A percentile compares a stretch with the other conserved stretches of the same genome.
Evolutionary conservation across 2,888 invertebrate genomes (phyloP).

Genomic region (Nemotelus pantherinus): DNA sequence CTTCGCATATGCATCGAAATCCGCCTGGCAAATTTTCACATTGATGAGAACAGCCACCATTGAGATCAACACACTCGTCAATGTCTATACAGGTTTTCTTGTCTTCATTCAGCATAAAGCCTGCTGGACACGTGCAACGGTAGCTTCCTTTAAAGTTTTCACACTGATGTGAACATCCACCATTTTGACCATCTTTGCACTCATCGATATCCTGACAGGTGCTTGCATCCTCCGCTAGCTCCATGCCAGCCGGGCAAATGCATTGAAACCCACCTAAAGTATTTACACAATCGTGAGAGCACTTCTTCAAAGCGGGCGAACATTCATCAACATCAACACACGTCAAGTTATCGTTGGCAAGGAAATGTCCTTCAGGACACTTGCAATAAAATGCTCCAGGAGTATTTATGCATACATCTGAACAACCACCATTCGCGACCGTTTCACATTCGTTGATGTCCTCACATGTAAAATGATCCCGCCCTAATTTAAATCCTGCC

Average conservation of each 20-base stretch:
- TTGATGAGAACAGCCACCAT: constrained; percentile 59
- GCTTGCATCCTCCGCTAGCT: constrained; percentile 54
- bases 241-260: constrained; percentile 61
- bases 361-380: constrained; percentile 64
- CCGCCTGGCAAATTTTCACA: constrained; percentile 67
- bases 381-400: constrained; percentile 67
- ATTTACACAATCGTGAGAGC: constrained; percentile 66
- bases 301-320: constrained; percentile 59
- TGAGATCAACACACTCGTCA: constrained; percentile 65
- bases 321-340: constrained; percentile 66
- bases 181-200: constrained; percentile 59
- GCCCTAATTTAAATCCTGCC: constrained; percentile 64
- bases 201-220: constrained; percentile 54
- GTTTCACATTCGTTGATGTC: constrained; percentile 61
- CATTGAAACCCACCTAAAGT: constrained; percentile 64
- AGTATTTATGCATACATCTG: constrained; percentile 63
- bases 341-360: constrained; percentile 60
- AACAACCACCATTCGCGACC: constrained; percentile 58
- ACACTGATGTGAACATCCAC: constrained; percentile 68
- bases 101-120: constrained; percentile 62
- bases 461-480: constrained; percentile 57
- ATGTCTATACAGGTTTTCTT: constrained; percentile 62
- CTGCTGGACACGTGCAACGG: constrained; percentile 66
- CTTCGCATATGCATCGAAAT: constrained; percentile 67
- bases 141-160: constrained; percentile 68